phyloP scores from a whole-genome alignment of 1,140 invertebrate species.

The Tetramorium simillimum region DNA sequence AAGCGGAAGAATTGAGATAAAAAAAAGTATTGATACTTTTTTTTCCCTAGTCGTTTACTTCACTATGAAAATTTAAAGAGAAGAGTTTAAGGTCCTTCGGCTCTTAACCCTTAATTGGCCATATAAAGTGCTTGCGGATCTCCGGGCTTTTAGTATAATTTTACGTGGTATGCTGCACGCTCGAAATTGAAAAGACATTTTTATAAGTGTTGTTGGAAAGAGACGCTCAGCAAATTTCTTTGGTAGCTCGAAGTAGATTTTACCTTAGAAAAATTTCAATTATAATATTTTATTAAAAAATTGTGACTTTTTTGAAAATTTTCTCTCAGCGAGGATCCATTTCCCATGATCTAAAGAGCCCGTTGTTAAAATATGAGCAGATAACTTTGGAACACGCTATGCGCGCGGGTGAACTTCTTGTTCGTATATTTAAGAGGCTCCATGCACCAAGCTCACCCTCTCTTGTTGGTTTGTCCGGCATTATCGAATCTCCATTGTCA shows the following conservation, averaged over 20 bases:
- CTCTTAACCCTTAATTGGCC: conserved; percentile 41
- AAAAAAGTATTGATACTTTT: conserved; percentile 20
- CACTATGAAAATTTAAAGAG: conserved; percentile 23
- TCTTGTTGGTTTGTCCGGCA: conserved; percentile 35
- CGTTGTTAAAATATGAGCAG: conserved; percentile 27
- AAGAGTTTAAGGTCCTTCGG: conserved; percentile 15
- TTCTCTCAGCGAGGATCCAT: neutral
- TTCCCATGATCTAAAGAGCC: conserved; percentile 26
- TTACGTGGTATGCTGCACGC: neutral
- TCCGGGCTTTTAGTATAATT: conserved; percentile 36
- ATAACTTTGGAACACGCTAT: conserved; percentile 8
- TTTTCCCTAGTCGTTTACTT: neutral
- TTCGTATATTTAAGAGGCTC: conserved; percentile 42
- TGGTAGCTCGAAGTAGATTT: neutral
- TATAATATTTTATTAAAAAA: conserved; percentile 3
- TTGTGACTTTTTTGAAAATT: conserved; percentile 1
- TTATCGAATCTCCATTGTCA: conserved; percentile 50
- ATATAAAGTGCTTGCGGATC: conserved; percentile 21
- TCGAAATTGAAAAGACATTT: conserved; percentile 36
- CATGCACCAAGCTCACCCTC: neutral
- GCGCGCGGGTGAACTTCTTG: neutral
- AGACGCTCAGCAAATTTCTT: conserved; percentile 3
- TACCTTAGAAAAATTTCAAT: neutral
- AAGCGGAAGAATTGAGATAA: conserved; percentile 19
- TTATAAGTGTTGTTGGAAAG: conserved; percentile 23